Percentiles rank a stretch among this genome's conserved stretches.
Evolutionary conservation across 2,797 vertebrate genomes (phyloP).

Genomic region (Cyclopterus lumpus): DNA sequence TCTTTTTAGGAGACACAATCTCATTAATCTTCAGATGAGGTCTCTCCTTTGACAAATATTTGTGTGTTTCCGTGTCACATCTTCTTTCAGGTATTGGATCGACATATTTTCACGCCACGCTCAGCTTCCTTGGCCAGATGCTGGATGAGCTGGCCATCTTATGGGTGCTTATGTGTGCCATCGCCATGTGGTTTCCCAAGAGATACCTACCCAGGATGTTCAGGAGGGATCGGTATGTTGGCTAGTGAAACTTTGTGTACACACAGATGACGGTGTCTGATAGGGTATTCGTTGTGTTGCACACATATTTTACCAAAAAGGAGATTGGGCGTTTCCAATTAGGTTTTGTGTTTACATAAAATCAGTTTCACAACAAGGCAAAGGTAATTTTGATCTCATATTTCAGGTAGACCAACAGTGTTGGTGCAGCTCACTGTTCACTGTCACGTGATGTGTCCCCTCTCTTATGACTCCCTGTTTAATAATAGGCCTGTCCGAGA

Average conservation of each 20-base stretch:
- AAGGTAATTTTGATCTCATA: background rate
- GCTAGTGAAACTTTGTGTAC: background rate
- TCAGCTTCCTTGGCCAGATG: conserved; percentile 99
- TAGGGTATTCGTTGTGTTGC: background rate
- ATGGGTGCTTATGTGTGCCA: conserved; percentile 98
- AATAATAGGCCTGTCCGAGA: conserved; percentile 75
- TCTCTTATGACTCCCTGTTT: conserved; percentile 57
- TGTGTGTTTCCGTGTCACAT: conserved; percentile 12
- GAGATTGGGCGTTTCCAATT: background rate
- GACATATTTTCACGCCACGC: conserved; percentile 97
- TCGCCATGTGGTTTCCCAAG: conserved; percentile 98
- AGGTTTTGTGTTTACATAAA: background rate
- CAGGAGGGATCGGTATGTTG: conserved; percentile 91
- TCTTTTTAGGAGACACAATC: background rate
- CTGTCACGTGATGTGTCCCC: conserved; percentile 41
- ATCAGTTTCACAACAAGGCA: background rate
- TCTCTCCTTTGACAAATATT: background rate
- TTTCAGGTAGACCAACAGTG: background rate
- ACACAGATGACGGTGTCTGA: background rate
- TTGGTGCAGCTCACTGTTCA: conserved; percentile 7
- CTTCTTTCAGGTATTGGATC: conserved; percentile 92
- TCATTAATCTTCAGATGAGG: background rate
- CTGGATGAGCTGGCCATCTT: conserved; percentile 96
- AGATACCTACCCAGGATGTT: conserved; percentile 95
- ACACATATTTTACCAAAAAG: background rate